Evolutionary conservation across 2,888 invertebrate species (phyloP).

Genomic region (Thereva nobilitata): DNA sequence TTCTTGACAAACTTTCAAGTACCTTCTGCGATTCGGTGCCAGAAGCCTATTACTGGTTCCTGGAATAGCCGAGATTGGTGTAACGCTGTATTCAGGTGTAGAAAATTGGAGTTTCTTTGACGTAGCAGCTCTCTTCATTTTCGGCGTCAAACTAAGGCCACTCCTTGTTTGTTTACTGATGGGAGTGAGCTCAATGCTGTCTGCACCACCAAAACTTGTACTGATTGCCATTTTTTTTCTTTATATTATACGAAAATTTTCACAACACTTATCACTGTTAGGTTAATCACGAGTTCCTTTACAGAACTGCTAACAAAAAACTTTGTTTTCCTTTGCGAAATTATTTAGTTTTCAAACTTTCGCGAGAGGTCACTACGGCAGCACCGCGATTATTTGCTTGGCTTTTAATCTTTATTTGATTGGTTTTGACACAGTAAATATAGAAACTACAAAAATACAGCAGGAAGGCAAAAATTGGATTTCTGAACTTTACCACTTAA

Average conservation of each 20-base stretch:
- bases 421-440: no score
- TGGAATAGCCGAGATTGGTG: conserved; percentile 42
- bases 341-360: no score
- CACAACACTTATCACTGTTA: no score
- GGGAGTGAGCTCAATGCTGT: conserved; percentile 42
- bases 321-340: no score
- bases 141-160: conserved; percentile 41
- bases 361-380: no score
- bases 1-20: conserved; percentile 11
- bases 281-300: no score
- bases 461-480: no score
- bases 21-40: conserved; percentile 43
- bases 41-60: conserved; percentile 38
- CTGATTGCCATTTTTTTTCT: conserved; percentile 41
- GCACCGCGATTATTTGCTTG: no score
- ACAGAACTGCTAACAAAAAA: no score
- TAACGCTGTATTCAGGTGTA: conserved; percentile 43
- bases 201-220: conserved; percentile 39
- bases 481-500: no score
- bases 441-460: no score
- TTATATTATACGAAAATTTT: background rate
- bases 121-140: conserved; percentile 41
- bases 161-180: conserved; percentile 39
- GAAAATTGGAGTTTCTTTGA: conserved; percentile 44
- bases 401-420: no score